Evolutionary conservation across 1,140 invertebrate genomes (phyloP).

Genomic region (Trichogramma pretiosum): DNA sequence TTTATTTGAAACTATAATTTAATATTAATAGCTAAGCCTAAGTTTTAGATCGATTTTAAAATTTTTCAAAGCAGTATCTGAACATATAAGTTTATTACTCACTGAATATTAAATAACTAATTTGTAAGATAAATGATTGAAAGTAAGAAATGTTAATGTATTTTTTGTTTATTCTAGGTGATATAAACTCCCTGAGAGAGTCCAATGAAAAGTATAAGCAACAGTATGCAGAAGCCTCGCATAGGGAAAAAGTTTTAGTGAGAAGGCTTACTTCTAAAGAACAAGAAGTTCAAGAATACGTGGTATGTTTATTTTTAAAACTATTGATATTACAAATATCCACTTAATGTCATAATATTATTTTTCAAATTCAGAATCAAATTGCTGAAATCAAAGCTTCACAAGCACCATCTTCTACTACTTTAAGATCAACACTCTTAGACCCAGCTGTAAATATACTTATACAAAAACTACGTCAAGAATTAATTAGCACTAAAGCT

Average conservation of each 20-base stretch:
- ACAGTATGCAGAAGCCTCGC: constrained; percentile 73
- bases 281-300: constrained; percentile 92
- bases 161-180: constrained; percentile 51
- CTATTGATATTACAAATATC: constrained; percentile 8
- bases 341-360: constrained; percentile 9
- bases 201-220: constrained; percentile 73
- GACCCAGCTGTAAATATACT: constrained; percentile 95
- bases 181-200: constrained; percentile 65
- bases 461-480: constrained; percentile 83
- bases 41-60: no score
- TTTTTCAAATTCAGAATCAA: constrained; percentile 63
- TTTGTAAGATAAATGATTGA: no score
- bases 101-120: no score
- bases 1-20: no score
- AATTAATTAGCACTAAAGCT: constrained; percentile 79
- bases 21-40: no score
- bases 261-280: constrained; percentile 87
- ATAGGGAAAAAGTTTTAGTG: constrained; percentile 84
- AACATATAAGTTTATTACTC: no score
- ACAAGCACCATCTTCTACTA: constrained; percentile 67
- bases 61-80: no score
- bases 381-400: constrained; percentile 80
- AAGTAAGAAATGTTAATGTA: no score
- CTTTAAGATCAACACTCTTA: constrained; percentile 72
- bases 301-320: constrained; percentile 56